Evolutionary conservation across 2,888 invertebrate species (phyloP), one percentile per base, ranked within the genome.

Genomic region (Orthonychiurus folsomi): DNA sequence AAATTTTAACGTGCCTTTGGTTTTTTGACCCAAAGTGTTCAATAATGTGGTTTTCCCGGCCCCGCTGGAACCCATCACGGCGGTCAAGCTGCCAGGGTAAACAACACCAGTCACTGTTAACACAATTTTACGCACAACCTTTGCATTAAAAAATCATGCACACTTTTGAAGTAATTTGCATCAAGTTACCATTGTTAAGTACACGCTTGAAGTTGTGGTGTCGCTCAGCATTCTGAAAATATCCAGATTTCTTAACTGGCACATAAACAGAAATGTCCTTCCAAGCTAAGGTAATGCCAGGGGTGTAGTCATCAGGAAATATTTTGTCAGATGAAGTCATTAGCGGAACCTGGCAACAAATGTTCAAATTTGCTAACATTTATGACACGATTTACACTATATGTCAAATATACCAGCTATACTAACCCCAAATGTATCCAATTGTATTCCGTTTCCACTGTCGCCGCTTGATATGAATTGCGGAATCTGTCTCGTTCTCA

Each of bases 21-120:
- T 85, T 75, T 91, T 82, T 76, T 86, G 84, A 18, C 90, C 91
- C 64, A 94, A 78, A 23, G 89, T 86, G 60, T 87, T 83, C 88
- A 93, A 88, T 57, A 93, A 78, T 0, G 93, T 91, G n/a, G 70
- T 66, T 54, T 70, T 61, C 0, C 93, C 93, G 18, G 91, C 88
- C 18, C 93, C 93, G 77, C 88, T 88, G 77, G 64, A 85, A 63
- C 91, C 91, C 85, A 92, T 87, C 64, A 92, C 78, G 0, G 91
- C 91, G 66, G 89, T 87, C 71, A 92, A 79, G 69, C 86, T 85
- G 5, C 91, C 91, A 9, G 89, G 86, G 74, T 85, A 85, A 3
- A 89, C 86, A 37, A 87, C 87, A 55, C 92, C 92, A 66, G 85
- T 85, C 2, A 88, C 89, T 87, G 77, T 66, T 77, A 80, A 56